Evolutionary conservation across 2,888 invertebrate species (phyloP).

Genomic region (Tachina fera): DNA sequence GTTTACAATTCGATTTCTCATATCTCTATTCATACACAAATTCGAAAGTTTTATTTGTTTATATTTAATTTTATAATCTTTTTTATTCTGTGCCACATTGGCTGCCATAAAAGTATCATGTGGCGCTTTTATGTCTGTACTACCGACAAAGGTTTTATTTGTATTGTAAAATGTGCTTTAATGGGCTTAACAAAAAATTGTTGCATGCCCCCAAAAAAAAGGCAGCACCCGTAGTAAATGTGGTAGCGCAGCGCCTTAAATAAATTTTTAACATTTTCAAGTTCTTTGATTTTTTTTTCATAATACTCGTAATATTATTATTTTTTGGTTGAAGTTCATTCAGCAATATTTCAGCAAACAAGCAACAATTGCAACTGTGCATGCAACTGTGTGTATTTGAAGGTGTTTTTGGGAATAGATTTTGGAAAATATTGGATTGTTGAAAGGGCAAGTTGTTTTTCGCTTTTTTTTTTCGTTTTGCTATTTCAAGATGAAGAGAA

Average conservation of each 20-base stretch:
- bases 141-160: constrained; percentile 72
- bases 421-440: constrained; percentile 19
- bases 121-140: constrained; percentile 82
- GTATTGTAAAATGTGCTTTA: constrained; percentile 5
- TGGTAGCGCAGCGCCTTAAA: constrained; percentile 36
- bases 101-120: constrained; percentile 74
- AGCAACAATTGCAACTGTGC: constrained; percentile 30
- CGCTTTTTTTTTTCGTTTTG: constrained; percentile 8
- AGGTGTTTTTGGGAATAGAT: constrained; percentile 28
- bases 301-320: not conserved
- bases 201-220: constrained; percentile 38
- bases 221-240: constrained; percentile 11
- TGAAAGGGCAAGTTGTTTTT: constrained; percentile 32
- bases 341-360: constrained; percentile 45
- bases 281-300: constrained; percentile 37
- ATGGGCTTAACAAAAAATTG: constrained; percentile 35
- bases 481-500: constrained; percentile 18
- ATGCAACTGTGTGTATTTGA: too few relatives aligned
- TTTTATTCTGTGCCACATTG: constrained; percentile 71
- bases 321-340: constrained; percentile 44
- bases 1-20: not conserved
- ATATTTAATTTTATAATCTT: constrained; percentile 52
- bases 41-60: constrained; percentile 45
- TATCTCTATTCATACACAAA: not conserved
- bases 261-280: constrained; percentile 47